Base-by-base conservation (phyloP, 2,113 vertebrate species). In the Gadus macrocephalus region DNA sequence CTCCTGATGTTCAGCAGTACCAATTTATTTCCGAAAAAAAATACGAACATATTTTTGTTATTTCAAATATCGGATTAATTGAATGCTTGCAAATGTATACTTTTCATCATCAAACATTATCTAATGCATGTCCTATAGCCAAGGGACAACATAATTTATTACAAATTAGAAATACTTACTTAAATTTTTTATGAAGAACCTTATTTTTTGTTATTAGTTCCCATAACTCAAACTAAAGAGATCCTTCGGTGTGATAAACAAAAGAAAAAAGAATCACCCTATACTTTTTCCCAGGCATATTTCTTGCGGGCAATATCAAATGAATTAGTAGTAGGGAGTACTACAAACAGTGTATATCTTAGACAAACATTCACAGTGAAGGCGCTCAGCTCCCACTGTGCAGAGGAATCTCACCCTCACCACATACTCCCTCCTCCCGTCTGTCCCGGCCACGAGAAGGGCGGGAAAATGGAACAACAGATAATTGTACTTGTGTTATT, bases 321-420 rank as follows among this genome's bases (percentile, higher is more conserved):
- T 90, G 83, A 92, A 91, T 90, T 87, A 91, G 82, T 85, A 68
- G 80, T 70, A 53, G 87, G 87, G 88, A 90, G 89, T 83, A 74
- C 65, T 88, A 64, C 83, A 91, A 90, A 90, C 88, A 90, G 72
- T 78, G 79, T 79, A 76, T 90, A 90, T 91, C 90, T 91, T 85
- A 88, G 81, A 89, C 81, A 91, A 92, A 91, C 89, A 92, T 77
- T 87, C 71, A 70, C 78, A 81, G 78, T 85, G 89, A 88, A 82
- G 75, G 77, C 65, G 68, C 84, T 73, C 74, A 86, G 84, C 89
- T 87, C 91, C 89, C 89, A 90, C 89, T 75, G 85, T 87, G 86
- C 73, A 78, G 84, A 89, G 86, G 88, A 91, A 90, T 92, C 89
- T 90, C 80, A 81, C 78, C 84, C 80, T 81, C 88, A 79, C 89